These are phyloP conservation scores for Cynopterus sphinx DNA, from an alignment of 2,797 vertebrate species.

Conservation along the genomic window DNA sequence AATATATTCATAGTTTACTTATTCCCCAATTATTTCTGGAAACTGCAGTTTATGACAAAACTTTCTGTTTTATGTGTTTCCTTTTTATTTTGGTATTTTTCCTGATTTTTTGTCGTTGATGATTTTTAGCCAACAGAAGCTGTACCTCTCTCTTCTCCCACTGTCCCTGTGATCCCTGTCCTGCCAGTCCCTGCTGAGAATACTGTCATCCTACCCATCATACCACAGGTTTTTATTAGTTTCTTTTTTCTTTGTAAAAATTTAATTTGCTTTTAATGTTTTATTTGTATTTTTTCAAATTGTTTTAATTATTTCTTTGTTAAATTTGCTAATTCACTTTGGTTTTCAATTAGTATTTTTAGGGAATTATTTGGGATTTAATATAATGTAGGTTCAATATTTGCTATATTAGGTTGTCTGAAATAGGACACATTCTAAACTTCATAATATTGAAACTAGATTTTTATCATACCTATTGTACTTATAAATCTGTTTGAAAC, in stretches of 20 bases:
- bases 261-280: slow-evolving; percentile 75
- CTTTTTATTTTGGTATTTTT: slow-evolving; percentile 74
- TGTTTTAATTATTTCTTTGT: slow-evolving; percentile 58
- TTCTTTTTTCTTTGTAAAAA: slow-evolving; percentile 76
- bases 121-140: slow-evolving; percentile 94
- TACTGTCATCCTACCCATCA: slow-evolving; percentile 89
- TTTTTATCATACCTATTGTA: slow-evolving; percentile 39
- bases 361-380: slow-evolving; percentile 33
- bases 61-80: slow-evolving; percentile 68
- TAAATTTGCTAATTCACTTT: slow-evolving; percentile 48
- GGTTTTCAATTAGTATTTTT: background rate
- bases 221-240: slow-evolving; percentile 90
- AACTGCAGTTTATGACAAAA: slow-evolving; percentile 46
- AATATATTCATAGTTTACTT: slow-evolving; percentile 47
- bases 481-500: background rate
- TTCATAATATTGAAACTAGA: slow-evolving; percentile 7
- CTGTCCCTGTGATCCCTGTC: slow-evolving; percentile 96
- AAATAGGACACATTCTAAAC: slow-evolving; percentile 10
- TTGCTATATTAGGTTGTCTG: slow-evolving; percentile 33
- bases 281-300: slow-evolving; percentile 77
- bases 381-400: background rate
- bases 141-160: slow-evolving; percentile 92
- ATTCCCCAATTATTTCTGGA: slow-evolving; percentile 34
- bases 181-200: slow-evolving; percentile 94
- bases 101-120: slow-evolving; percentile 90